phyloP scores from a whole-genome alignment of 2,888 invertebrate species.

The Eristalinus aeneus region DNA sequence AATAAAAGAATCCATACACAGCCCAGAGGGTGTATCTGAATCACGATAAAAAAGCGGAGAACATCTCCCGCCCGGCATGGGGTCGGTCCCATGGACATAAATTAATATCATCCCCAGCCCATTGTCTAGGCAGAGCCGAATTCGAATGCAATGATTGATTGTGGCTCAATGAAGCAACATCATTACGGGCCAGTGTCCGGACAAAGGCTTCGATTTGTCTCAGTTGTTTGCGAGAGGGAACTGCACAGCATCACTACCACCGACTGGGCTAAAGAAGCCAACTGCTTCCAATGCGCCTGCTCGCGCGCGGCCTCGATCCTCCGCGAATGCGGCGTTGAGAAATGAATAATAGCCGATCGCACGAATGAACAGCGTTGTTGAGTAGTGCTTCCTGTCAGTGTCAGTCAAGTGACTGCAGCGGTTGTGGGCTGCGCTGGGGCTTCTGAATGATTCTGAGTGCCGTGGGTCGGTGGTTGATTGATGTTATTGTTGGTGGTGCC shows the following conservation, averaged over 20 bases:
- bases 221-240: neutral
- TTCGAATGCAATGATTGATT: slow-evolving; percentile 60
- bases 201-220: slow-evolving; percentile 60
- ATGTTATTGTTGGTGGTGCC: slow-evolving; percentile 38
- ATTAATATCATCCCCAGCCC: slow-evolving; percentile 49
- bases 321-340: slow-evolving; percentile 53
- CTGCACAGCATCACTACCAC: neutral
- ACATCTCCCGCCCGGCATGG: slow-evolving; percentile 42
- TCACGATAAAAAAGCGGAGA: neutral
- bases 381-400: slow-evolving; percentile 58
- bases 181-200: slow-evolving; percentile 33
- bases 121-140: slow-evolving; percentile 39
- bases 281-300: slow-evolving; percentile 44
- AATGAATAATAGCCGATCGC: slow-evolving; percentile 58
- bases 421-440: slow-evolving; percentile 31
- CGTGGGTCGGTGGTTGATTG: slow-evolving; percentile 40
- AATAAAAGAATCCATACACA: neutral
- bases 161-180: slow-evolving; percentile 58
- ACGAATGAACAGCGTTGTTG: slow-evolving; percentile 44
- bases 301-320: neutral
- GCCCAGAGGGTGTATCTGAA: slow-evolving; percentile 43
- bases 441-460: slow-evolving; percentile 9
- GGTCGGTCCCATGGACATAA: slow-evolving; percentile 52
- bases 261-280: slow-evolving; percentile 51
- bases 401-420: slow-evolving; percentile 26